phyloP scores from a whole-genome alignment of 2,113 vertebrate species.

The Todiramphus chloris region DNA sequence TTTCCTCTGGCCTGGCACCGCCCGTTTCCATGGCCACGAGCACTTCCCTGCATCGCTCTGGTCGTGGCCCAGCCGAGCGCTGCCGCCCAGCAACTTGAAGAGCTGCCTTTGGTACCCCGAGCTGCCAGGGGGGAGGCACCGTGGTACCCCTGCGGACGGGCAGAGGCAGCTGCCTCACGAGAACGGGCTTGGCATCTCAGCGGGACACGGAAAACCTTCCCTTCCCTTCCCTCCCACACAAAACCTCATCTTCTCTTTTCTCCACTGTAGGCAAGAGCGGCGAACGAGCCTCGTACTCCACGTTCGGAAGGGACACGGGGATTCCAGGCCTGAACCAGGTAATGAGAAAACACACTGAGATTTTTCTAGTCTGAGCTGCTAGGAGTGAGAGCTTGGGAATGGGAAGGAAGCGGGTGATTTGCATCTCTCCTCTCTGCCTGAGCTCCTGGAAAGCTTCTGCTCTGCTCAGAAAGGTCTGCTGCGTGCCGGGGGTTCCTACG shows the following conservation, averaged over 20 bases:
- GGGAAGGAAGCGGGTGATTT: background rate
- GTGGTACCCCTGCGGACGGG: no score
- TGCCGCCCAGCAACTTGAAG: no score
- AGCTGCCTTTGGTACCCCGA: no score
- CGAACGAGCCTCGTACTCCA: conserved; percentile 84
- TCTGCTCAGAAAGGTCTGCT: background rate
- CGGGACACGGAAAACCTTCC: background rate
- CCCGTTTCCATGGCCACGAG: background rate
- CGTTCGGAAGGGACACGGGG: conserved; percentile 86
- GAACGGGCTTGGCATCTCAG: background rate
- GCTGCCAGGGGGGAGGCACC: no score
- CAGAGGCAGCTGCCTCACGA: fast-evolving
- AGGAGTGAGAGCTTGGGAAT: background rate
- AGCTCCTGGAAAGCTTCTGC: background rate
- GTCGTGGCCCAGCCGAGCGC: background rate
- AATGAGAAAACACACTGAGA: background rate
- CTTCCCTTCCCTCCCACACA: background rate
- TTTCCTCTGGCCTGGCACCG: background rate
- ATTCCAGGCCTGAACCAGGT: conserved; percentile 78
- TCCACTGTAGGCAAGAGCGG: conserved; percentile 82
- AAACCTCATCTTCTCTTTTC: background rate
- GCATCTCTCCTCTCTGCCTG: fast-evolving
- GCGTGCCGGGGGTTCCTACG: fast-evolving
- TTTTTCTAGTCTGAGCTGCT: background rate
- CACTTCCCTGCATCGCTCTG: background rate